Conservation (phyloP, 2,888 invertebrate genomes). For the Rhagonycha lutea region DNA sequence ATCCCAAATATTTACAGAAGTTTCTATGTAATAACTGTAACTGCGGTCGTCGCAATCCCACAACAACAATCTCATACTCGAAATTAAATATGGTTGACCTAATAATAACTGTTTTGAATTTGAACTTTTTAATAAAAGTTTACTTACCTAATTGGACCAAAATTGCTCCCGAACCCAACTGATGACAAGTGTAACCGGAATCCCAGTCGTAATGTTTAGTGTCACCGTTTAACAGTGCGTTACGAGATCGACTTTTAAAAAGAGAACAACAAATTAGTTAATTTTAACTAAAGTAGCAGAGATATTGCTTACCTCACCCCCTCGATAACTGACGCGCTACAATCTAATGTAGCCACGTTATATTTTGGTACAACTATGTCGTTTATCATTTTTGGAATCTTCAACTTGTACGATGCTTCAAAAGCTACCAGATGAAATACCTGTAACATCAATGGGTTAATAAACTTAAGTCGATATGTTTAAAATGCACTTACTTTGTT, state of each 20-base stretch:
- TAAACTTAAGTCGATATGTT: neutral
- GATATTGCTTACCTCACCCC: constrained; percentile 74
- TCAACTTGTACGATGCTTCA: constrained; percentile 84
- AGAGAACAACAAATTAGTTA: neutral
- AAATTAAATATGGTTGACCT: constrained; percentile 91
- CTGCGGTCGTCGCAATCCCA: constrained; percentile 97
- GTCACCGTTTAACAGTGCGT: constrained; percentile 95
- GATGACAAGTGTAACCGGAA: constrained; percentile 97
- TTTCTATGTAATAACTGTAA: constrained; percentile 96
- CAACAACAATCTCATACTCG: constrained; percentile 86
- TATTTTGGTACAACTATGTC: constrained; percentile 80
- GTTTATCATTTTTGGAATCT: constrained; percentile 73
- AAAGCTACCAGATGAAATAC: constrained; percentile 92
- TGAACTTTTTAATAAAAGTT: neutral
- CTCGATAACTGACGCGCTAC: constrained; percentile 92
- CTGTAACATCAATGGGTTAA: constrained; percentile 48
- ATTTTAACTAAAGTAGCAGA: neutral
- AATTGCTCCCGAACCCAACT: constrained; percentile 91
- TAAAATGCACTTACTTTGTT: constrained; percentile 69
- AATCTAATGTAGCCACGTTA: constrained; percentile 91
- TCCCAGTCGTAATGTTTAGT: constrained; percentile 97
- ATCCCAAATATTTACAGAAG: constrained; percentile 87
- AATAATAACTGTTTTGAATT: constrained; percentile 11
- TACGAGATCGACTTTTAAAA: constrained; percentile 75
- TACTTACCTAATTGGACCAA: constrained; percentile 81